Base-by-base conservation (phyloP, 2,888 invertebrate species). In the Drosophila neonasuta region DNA sequence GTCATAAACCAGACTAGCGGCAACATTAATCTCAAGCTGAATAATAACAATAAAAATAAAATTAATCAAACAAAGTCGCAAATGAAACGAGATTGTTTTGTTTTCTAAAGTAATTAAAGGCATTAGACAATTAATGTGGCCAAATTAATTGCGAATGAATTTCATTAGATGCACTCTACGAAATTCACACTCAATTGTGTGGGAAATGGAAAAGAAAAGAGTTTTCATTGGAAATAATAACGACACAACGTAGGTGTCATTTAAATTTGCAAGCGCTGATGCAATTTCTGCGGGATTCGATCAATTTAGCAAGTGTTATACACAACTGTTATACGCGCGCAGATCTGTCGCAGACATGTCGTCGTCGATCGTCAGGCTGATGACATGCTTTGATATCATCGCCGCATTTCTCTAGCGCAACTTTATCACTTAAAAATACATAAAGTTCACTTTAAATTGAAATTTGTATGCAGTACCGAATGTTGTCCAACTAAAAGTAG, bases 401-500 rank as follows among this genome's bases (percentile, higher is more conserved):
- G 20, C 15, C 34, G 56, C 60, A 49, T 68, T 63, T 36, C 60
- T 34, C 49, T 13, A 49, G 24, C 56, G 39, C 63, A 65, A 68
- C 71, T 71, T 79, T 68, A 57, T 56, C 80, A 84, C 82, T 84
- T 81, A 81, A 81, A 84, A 73, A 68, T 49, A 30, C 64, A 84
- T 81, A 73, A 81, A 79, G 71, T 64, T 61, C 58, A 81, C 68
- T 81, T 77, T 68, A 73, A 57, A 71, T 57, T 39, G 45, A 39
- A 68, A 81, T 77, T 79, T 63, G 71, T 81, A 79, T 84, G 75
- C 85, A 61, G 4, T 42, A 36, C 63, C 20, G 46, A 32, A 46
- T 15, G 30, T 29, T 61, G 44, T 29, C 30, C 42, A 39, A 41
- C 44, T 15, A 13, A 29, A 29, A 42, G 2, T 30, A 36, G 17